Evolutionary conservation across 2,113 vertebrate species (phyloP), one percentile per base, ranked within the genome.

Genomic region (Crotophaga sulcirostris): DNA sequence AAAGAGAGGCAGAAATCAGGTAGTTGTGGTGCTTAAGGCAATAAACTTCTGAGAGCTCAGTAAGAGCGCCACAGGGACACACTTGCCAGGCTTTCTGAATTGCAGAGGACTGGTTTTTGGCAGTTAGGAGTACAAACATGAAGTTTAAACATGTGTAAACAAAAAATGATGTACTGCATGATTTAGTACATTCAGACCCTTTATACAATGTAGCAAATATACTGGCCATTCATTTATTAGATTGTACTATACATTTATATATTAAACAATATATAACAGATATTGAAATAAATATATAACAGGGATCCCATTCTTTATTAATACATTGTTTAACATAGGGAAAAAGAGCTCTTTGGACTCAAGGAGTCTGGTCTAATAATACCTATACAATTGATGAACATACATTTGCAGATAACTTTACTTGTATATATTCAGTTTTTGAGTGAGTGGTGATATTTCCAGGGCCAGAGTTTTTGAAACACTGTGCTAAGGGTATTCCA

Each of bases 371-470:
- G 13, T 70, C n/a, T 70, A 49, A 25, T 25, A 63, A 49, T 45
- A 49, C 4, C 24, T 83, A 14, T 25, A 55, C 52, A 64, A 59
- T 20, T 17, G 59, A 29, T 26, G 6, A 54, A 60, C 20, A 31
- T 38, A 54, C 3, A 20, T 75, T 80, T 70, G 4, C 17, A 45
- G 0, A 1, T 45, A 18, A 2, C 70, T 91, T 85, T 80, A 24
- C 36, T 74, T 44, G 31, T 33, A 5, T 1, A 0, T 19, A 19
- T 68, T 49, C 2, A 0, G 6, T 44, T n/a, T 44, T 1, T 44
- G 16, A 67, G 21, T 36, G 38, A 55, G 6, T 75, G 95, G 84
- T 70, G 8, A 0, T 49, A 17, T 77, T 93, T 83, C 21, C 16
- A 69, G 59, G 21, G 33, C 8, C 26, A 52, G 16, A 25, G 13